Percentiles rank a stretch among this genome's conserved stretches.
Evolutionary conservation across 2,888 invertebrate genomes (phyloP).

Genomic region (Agriotes lineatus): DNA sequence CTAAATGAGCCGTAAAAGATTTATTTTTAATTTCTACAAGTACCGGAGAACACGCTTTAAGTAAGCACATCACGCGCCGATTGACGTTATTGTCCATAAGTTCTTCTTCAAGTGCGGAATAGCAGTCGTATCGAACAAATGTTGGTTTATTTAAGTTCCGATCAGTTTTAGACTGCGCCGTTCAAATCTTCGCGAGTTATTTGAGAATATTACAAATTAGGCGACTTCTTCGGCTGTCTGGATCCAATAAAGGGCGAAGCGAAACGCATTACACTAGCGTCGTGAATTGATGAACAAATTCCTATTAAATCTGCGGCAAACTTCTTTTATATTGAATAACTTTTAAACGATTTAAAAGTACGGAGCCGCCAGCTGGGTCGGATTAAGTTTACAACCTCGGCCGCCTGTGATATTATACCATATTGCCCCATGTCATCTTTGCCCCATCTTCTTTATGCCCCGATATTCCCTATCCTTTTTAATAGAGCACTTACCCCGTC

Average conservation of each 20-base stretch:
- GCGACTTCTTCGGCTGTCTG: conserved; percentile 33
- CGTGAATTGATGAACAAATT: conserved; percentile 69
- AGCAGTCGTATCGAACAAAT: too few species aligned
- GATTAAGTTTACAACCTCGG: conserved; percentile 65
- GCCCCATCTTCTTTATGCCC: conserved; percentile 45
- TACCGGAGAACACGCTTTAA: neutral
- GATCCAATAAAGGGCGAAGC: conserved; percentile 50
- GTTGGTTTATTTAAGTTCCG: too few species aligned
- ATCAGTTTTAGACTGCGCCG: neutral
- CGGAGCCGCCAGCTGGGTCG: conserved; percentile 64
- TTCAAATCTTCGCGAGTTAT: conserved; percentile 37
- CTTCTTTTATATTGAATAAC: conserved; percentile 68
- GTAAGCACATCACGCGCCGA: conserved; percentile 9
- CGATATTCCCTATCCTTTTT: conserved; percentile 47
- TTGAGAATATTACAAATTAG: conserved; percentile 33
- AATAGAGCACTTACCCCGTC: conserved; percentile 57
- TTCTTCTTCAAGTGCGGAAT: too few species aligned
- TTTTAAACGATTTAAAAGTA: conserved; percentile 67
- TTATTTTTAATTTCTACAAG: conserved; percentile 21
- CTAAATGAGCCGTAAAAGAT: conserved; percentile 24
- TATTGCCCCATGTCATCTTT: conserved; percentile 50
- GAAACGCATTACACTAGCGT: conserved; percentile 53
- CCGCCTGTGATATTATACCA: conserved; percentile 55
- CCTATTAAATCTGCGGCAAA: conserved; percentile 67
- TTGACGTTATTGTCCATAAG: neutral